Evolutionary conservation across 2,113 vertebrate genomes (phyloP).

Genomic region (Malaclemys terrapin): DNA sequence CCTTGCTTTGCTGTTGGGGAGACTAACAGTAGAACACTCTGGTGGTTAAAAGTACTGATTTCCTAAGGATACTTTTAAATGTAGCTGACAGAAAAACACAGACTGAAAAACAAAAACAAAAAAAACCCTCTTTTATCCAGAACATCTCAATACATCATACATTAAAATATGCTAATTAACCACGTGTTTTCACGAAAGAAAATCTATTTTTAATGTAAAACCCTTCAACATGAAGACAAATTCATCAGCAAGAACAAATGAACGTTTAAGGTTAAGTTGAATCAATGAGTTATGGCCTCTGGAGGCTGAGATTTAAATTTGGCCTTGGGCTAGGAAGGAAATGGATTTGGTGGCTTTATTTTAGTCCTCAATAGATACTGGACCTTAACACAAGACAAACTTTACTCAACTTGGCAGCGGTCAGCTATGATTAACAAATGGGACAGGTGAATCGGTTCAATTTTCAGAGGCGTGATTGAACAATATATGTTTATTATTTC

Average conservation of each 20-base stretch:
- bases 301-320: background rate
- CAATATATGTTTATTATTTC: background rate
- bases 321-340: conserved; percentile 6
- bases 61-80: background rate
- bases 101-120: background rate
- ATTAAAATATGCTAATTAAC: background rate
- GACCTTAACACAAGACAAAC: background rate
- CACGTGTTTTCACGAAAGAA: background rate
- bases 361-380: background rate
- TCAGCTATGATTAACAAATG: conserved; percentile 5
- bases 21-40: background rate
- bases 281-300: background rate
- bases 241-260: background rate
- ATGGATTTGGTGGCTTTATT: conserved; percentile 25
- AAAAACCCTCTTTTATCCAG: background rate
- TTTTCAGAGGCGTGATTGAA: background rate
- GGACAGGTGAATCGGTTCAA: background rate
- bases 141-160: background rate
- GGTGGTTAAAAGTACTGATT: background rate
- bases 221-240: conserved; percentile 9
- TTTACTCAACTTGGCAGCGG: background rate
- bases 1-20: background rate
- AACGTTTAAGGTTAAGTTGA: background rate
- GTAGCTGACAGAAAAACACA: background rate
- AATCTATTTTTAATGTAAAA: background rate